These are phyloP conservation scores for Coreoperca whiteheadi DNA, from an alignment of 2,113 vertebrate genomes.

Conservation along the genomic window DNA sequence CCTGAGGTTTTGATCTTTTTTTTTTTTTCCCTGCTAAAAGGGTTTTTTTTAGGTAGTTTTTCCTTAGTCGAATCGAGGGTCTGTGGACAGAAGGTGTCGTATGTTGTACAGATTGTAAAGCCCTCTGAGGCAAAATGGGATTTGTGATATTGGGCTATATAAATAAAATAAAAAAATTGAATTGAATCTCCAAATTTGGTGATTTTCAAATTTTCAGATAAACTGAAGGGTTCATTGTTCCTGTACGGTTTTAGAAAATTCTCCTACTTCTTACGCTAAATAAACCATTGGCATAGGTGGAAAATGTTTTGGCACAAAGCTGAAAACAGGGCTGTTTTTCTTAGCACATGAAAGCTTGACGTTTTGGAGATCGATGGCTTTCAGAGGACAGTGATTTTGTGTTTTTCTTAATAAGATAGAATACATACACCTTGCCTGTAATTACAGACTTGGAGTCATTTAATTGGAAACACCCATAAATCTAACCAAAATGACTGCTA, in stretches of 20 bases:
- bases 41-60: too few relatives aligned
- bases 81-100: too few relatives aligned
- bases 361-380: neutral
- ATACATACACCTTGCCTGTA: neutral
- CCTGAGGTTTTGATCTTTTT: too few relatives aligned
- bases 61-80: too few relatives aligned
- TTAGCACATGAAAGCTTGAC: neutral
- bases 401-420: neutral
- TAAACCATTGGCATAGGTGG: neutral
- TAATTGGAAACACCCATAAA: neutral
- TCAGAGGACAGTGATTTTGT: neutral
- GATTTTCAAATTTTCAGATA: neutral
- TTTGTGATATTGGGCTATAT: too few relatives aligned
- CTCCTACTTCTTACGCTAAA: neutral
- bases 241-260: neutral
- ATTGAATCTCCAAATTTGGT: neutral
- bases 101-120: too few relatives aligned
- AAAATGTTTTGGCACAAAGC: neutral
- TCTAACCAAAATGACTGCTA: neutral
- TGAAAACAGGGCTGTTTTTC: neutral
- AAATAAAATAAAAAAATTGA: too few relatives aligned
- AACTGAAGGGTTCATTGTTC: neutral
- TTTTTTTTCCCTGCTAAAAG: too few relatives aligned
- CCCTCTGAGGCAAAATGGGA: too few relatives aligned
- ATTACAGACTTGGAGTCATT: neutral